Conservation (phyloP, 2,888 invertebrate genomes). For the Trissolcus brochymenae region DNA sequence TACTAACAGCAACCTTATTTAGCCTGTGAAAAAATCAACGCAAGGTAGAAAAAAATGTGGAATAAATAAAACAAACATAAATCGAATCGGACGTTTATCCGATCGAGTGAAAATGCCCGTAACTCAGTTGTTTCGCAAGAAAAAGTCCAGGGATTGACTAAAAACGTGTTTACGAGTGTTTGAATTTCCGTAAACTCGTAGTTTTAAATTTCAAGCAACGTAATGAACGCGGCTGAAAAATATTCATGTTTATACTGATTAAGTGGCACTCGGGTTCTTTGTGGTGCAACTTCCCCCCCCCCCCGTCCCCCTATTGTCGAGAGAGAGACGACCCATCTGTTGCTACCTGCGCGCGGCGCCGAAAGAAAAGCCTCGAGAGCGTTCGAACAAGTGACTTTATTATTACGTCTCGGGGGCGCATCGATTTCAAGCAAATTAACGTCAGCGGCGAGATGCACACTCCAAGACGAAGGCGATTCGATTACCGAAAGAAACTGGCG, state of each 20-base stretch:
- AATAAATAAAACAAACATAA: constrained; percentile 11
- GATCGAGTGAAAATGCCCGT: constrained; percentile 9
- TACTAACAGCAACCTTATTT: not conserved
- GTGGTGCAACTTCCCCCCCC: constrained; percentile 32
- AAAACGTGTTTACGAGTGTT: constrained; percentile 9
- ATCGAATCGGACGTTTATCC: constrained; percentile 9
- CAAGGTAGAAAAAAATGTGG: not conserved
- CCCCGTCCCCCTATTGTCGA: constrained; percentile 27
- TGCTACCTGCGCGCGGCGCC: constrained; percentile 33
- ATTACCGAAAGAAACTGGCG: not conserved
- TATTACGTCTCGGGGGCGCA: constrained; percentile 6
- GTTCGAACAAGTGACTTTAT: constrained; percentile 35
- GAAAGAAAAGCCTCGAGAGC: constrained; percentile 4
- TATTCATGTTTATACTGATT: constrained; percentile 37
- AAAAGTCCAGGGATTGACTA: constrained; percentile 1
- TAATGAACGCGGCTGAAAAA: constrained; percentile 27
- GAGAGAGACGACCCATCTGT: constrained; percentile 25
- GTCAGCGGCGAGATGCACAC: constrained; percentile 9
- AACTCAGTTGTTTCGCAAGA: constrained; percentile 30
- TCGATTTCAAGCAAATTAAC: constrained; percentile 26
- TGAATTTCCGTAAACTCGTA: constrained; percentile 28
- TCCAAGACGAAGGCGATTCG: constrained; percentile 2
- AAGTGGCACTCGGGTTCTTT: constrained; percentile 28
- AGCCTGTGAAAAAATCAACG: not conserved
- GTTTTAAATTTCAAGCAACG: constrained; percentile 9